A percentile compares a stretch with the other conserved stretches of the same genome.
These are phyloP conservation scores for Lithobates sylvaticus DNA, from an alignment of 2,797 vertebrate genomes.

Conservation along the genomic window DNA sequence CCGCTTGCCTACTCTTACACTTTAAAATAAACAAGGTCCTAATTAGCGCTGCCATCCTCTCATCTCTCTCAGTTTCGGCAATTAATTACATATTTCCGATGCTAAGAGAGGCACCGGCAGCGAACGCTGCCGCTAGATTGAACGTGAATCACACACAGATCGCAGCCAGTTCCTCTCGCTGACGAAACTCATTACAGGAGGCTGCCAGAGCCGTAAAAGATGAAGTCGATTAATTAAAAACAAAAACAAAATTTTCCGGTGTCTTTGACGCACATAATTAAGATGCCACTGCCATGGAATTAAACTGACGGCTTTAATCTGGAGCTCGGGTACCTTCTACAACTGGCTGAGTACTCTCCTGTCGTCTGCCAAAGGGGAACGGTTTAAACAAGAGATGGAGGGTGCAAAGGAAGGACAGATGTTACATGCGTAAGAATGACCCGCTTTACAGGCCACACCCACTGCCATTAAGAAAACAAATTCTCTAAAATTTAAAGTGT, in stretches of 20 bases:
- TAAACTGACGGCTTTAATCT: neutral
- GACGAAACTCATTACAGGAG: constrained; percentile 72
- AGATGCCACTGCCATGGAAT: constrained; percentile 63
- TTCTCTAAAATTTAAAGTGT: no score
- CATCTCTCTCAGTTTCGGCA: neutral
- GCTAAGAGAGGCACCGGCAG: constrained; percentile 62
- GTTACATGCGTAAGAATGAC: no score
- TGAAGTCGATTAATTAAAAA: constrained; percentile 61
- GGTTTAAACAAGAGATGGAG: no score
- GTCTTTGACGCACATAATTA: constrained; percentile 69
- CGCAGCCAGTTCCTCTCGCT: constrained; percentile 64
- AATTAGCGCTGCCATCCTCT: neutral
- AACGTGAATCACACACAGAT: constrained; percentile 75
- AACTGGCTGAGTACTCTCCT: no score
- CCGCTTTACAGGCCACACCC: no score
- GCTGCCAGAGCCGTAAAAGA: constrained; percentile 70
- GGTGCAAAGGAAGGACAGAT: no score
- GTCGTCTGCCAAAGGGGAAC: no score
- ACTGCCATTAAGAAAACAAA: no score
- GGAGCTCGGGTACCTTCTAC: no score
- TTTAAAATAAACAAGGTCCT: neutral
- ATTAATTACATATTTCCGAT: constrained; percentile 66
- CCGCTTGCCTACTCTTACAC: no score
- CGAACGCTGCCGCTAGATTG: constrained; percentile 65
- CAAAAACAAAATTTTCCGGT: constrained; percentile 65